phyloP scores from a whole-genome alignment of 1,140 invertebrate genomes.

The Sinella curviseta region DNA sequence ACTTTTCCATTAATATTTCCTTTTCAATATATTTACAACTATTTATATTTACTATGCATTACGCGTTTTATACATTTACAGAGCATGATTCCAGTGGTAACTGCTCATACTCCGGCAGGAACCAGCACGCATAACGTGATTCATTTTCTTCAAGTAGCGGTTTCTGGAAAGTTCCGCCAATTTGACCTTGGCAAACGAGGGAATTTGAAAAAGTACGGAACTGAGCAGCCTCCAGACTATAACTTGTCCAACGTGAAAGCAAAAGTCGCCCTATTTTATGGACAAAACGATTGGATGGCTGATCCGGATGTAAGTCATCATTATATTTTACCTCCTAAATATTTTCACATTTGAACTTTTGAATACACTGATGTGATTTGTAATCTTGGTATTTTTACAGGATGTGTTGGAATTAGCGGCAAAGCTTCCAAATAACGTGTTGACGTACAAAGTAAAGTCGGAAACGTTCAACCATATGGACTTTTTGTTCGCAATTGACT shows the following conservation, averaged over 20 bases:
- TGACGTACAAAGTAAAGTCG: constrained; percentile 41
- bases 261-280: constrained; percentile 68
- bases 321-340: too few species aligned
- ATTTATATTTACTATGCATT: too few species aligned
- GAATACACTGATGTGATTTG: background rate
- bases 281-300: constrained; percentile 70
- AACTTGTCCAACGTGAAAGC: constrained; percentile 63
- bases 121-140: constrained; percentile 38
- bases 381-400: too few species aligned
- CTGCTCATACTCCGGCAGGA: constrained; percentile 64
- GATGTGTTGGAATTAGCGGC: constrained; percentile 59
- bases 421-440: constrained; percentile 58
- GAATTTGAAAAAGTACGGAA: constrained; percentile 63
- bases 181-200: constrained; percentile 67
- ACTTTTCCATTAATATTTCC: too few species aligned
- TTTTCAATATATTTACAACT: too few species aligned
- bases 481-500: constrained; percentile 54
- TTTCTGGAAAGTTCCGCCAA: constrained; percentile 57
- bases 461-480: constrained; percentile 54
- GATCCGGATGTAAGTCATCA: constrained; percentile 53
- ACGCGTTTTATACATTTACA: background rate
- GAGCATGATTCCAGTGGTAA: constrained; percentile 64
- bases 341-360: background rate
- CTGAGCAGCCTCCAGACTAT: constrained; percentile 66
- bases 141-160: constrained; percentile 2